Evolutionary conservation across 2,888 invertebrate genomes (phyloP).

Genomic region (Zonitis immaculata): DNA sequence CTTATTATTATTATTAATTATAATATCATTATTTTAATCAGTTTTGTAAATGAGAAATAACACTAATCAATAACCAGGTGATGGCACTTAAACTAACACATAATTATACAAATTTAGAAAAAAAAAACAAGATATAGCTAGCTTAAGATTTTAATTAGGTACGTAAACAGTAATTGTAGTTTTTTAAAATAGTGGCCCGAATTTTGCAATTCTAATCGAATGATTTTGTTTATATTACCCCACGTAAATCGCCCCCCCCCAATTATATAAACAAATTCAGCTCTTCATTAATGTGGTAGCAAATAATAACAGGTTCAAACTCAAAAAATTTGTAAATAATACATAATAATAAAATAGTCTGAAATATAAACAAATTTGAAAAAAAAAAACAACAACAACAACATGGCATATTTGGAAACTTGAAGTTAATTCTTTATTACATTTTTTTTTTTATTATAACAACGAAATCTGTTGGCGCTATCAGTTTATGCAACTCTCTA

Average conservation of each 20-base stretch:
- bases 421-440: neutral
- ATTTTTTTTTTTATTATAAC: neutral
- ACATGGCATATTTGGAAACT: slow-evolving; percentile 46
- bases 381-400: slow-evolving; percentile 14
- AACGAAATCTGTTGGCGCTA: slow-evolving; percentile 7
- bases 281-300: slow-evolving; percentile 49
- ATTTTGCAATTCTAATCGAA: neutral
- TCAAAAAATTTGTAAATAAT: slow-evolving; percentile 10
- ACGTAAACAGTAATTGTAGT: slow-evolving; percentile 30
- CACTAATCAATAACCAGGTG: slow-evolving; percentile 44
- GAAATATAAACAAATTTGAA: neutral
- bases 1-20: slow-evolving; percentile 30
- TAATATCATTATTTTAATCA: slow-evolving; percentile 43
- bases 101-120: neutral
- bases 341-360: neutral
- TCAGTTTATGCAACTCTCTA: slow-evolving; percentile 5
- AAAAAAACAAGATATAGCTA: too few relatives aligned
- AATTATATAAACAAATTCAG: slow-evolving; percentile 13
- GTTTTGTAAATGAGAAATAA: slow-evolving; percentile 42
- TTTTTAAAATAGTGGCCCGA: slow-evolving; percentile 3
- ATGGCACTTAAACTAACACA: slow-evolving; percentile 48
- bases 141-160: slow-evolving; percentile 45
- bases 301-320: slow-evolving; percentile 46
- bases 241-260: neutral
- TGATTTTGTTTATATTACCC: neutral